Percentiles rank a stretch among this genome's conserved stretches.
phyloP scores from a whole-genome alignment of 1,140 invertebrate species.

The Diprion similis region DNA sequence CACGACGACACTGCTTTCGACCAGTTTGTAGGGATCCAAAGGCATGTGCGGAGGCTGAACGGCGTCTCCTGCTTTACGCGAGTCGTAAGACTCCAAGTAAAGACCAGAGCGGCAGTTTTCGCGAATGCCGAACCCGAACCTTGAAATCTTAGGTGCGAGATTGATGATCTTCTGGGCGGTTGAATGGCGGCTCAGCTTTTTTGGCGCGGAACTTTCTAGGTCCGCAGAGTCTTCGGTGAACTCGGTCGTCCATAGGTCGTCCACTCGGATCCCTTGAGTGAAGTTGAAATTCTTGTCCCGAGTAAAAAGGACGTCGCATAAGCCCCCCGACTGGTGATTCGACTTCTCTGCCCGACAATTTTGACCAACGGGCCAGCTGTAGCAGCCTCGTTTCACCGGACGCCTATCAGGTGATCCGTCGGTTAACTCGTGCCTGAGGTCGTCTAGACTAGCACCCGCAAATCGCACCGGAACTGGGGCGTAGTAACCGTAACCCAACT shows the following conservation, averaged over 20 bases:
- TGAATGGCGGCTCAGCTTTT: constrained; percentile 6
- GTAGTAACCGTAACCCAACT: constrained; percentile 42
- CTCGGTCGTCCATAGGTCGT: not conserved
- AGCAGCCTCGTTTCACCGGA: constrained; percentile 13
- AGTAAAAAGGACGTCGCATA: constrained; percentile 41
- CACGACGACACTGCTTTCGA: constrained; percentile 46
- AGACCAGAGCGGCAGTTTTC: constrained; percentile 60
- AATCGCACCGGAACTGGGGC: constrained; percentile 40
- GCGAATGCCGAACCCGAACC: constrained; percentile 59
- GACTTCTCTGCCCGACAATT: not conserved
- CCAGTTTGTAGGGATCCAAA: constrained; percentile 33
- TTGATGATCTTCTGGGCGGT: constrained; percentile 11
- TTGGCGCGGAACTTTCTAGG: not conserved
- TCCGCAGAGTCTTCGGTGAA: not conserved
- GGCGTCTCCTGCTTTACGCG: constrained; percentile 28
- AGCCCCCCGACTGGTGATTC: constrained; percentile 15
- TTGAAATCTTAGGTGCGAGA: constrained; percentile 37
- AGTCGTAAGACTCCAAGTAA: constrained; percentile 44
- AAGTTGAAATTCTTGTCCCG: constrained; percentile 23
- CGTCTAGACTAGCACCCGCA: constrained; percentile 35
- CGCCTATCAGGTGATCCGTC: constrained; percentile 10
- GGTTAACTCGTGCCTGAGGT: constrained; percentile 24
- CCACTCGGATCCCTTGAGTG: not conserved
- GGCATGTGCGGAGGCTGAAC: constrained; percentile 16
- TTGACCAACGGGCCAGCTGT: constrained; percentile 35